A percentile compares a stretch with the other conserved stretches of the same genome.
Evolutionary conservation across 2,797 vertebrate species (phyloP).

Genomic region (Rhinatrema bivittatum): DNA sequence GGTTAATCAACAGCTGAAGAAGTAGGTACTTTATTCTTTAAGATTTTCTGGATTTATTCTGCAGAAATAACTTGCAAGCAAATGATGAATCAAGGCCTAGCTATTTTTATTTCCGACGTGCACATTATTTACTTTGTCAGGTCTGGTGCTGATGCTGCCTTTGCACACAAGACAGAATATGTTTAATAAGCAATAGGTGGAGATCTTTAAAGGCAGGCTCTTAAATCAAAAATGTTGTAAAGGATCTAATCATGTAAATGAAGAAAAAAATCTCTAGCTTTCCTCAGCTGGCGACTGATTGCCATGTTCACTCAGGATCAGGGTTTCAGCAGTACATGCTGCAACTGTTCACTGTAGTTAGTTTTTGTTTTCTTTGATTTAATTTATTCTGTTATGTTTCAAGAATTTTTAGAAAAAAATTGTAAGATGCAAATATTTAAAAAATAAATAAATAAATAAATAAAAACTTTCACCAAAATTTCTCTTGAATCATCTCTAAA

Average conservation of each 20-base stretch:
- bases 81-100: constrained; percentile 4
- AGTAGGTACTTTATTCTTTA: background rate
- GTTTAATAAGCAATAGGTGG: constrained; percentile 35
- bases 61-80: constrained; percentile 9
- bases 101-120: constrained; percentile 28
- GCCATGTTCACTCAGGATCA: constrained; percentile 1
- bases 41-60: background rate
- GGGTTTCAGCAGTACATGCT: constrained; percentile 1
- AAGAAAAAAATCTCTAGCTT: background rate
- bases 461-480: too few species aligned
- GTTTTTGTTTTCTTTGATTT: constrained; percentile 9
- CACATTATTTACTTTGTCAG: constrained; percentile 20
- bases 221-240: constrained; percentile 40
- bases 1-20: background rate
- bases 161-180: constrained; percentile 6
- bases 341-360: background rate
- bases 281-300: constrained; percentile 23
- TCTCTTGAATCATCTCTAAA: too few species aligned
- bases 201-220: constrained; percentile 27
- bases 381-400: background rate
- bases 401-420: background rate
- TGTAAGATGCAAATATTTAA: too few species aligned
- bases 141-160: background rate
- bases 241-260: constrained; percentile 38
- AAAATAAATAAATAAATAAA: too few species aligned